Evolutionary conservation across 35 echinoderm and acorn worm species (phyloP), one percentile per base, ranked within the genome.

Genomic region (Chiridota heheva): DNA sequence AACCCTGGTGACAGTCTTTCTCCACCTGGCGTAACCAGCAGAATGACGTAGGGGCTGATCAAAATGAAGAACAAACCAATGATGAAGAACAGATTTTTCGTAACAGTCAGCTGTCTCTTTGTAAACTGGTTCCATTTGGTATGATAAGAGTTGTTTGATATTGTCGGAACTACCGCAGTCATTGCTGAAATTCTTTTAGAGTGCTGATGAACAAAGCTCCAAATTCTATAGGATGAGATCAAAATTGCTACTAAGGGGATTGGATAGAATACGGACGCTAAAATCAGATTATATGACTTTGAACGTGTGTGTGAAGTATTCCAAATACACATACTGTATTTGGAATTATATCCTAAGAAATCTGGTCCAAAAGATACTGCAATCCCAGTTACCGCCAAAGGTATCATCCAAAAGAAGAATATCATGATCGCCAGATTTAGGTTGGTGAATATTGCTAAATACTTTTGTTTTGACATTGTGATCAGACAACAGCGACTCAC

Each of bases 261-360:
- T 3, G 91, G 91, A 28, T 89, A 95, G 42, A 84, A 74, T 1
- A 82, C 18, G 5, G 68, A 45, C 36, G 86, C 64, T 32, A 95
- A 36, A 13, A 95, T 65, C 0, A 89, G 25, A 42, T 89, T 89
- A 58, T 80, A 95, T 28, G 34, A 72, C 32, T 73, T 76, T 15
- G 86, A 77, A 26, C 73, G 60, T 2, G 47, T 36, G 42, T 95
- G 91, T 0, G 59, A 67, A 0, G 86, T 89, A 49, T 85, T 69
- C 91, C 91, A 95, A 20, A 81, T 89, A 30, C 91, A 95, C 58
- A 85, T 80, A 60, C 86, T 88, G 36, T 95, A 95, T 15, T 68
- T 61, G 13, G 47, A 20, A 53, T 86, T 81, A 46, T 85, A 95
- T 2, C 91, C 91, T n/a, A 95, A 67, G n/a, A 85, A 80, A 15